Conservation (phyloP, 2,797 vertebrate species). For the Enteromius argenteus region DNA sequence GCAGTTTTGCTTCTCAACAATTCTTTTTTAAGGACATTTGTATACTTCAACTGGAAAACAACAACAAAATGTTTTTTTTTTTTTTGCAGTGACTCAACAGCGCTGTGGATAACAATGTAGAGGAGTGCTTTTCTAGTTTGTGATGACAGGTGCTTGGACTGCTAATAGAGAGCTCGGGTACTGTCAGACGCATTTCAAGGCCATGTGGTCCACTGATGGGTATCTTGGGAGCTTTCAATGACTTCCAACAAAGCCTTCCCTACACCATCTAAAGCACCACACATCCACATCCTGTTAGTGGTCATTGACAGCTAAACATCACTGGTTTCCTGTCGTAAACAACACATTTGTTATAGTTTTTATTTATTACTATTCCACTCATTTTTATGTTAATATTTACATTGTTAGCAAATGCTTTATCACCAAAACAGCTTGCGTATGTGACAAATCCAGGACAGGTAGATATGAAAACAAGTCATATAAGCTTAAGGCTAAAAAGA, state of each 20-base stretch:
- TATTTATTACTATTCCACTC: not conserved
- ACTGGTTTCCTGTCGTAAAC: constrained; percentile 12
- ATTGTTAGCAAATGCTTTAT: not conserved
- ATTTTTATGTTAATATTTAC: constrained; percentile 1
- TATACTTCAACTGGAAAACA: not conserved
- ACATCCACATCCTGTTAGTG: constrained; percentile 24
- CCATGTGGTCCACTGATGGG: constrained; percentile 28
- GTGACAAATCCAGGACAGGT: not conserved
- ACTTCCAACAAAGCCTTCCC: constrained; percentile 31
- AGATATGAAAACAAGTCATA: not conserved
- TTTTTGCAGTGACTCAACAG: not conserved
- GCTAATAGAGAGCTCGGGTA: constrained; percentile 46
- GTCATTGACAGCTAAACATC: constrained; percentile 33
- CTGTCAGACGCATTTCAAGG: constrained; percentile 25
- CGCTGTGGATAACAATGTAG: constrained; percentile 41
- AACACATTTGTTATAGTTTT: constrained; percentile 10
- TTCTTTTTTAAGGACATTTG: not conserved
- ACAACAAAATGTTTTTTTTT: not conserved
- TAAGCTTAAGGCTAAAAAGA: constrained; percentile 2
- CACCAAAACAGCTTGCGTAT: not conserved
- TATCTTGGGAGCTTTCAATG: constrained; percentile 39
- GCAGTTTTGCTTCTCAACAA: not conserved
- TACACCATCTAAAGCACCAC: constrained; percentile 33
- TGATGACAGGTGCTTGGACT: constrained; percentile 44
- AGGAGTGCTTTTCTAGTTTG: constrained; percentile 40